These are phyloP conservation scores for Zootoca vivipara DNA, from an alignment of 2,113 vertebrate genomes.

Conservation along the genomic window DNA sequence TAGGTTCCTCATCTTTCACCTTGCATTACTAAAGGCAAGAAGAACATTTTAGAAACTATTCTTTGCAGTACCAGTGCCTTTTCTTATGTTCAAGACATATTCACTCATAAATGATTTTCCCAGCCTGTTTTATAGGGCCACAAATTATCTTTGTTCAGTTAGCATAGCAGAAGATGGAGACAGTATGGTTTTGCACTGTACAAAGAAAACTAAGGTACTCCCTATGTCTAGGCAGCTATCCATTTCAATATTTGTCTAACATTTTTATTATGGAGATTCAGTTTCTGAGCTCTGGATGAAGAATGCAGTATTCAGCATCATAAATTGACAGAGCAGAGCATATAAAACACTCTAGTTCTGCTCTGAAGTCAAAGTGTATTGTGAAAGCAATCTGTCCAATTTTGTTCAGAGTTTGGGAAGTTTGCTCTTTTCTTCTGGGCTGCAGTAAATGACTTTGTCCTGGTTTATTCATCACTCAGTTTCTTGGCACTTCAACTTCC, in stretches of 20 bases:
- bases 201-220: not conserved
- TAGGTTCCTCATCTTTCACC: no score
- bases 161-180: not conserved
- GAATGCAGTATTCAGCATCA: not conserved
- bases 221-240: not conserved
- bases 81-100: not conserved
- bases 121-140: slow-evolving; percentile 6
- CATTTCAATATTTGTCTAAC: slow-evolving; percentile 2
- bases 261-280: not conserved
- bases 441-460: not conserved
- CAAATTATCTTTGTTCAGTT: not conserved
- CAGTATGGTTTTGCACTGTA: not conserved
- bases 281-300: not conserved
- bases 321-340: not conserved
- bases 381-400: not conserved
- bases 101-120: not conserved
- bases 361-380: not conserved
- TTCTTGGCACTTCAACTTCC: not conserved
- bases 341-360: not conserved
- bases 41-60: not conserved
- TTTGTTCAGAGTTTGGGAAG: not conserved
- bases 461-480: not conserved
- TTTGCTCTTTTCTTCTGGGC: not conserved
- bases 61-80: no score
- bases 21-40: not conserved